phyloP scores from a whole-genome alignment of 2,888 invertebrate genomes.

The Oscheius myriophilus region DNA sequence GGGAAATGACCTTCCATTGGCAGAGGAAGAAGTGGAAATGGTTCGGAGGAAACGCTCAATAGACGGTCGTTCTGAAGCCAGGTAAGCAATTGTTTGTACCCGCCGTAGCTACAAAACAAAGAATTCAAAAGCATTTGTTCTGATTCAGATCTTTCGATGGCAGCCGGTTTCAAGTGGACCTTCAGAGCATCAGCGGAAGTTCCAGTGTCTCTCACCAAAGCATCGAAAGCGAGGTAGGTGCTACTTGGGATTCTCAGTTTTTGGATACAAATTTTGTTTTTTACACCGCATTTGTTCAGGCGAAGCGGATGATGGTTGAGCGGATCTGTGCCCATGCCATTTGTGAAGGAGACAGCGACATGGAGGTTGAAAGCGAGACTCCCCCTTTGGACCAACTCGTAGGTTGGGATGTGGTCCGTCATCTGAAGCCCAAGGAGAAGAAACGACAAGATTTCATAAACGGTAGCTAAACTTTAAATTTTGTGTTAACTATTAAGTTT shows the following conservation, averaged over 20 bases:
- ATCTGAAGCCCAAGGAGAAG: conserved; percentile 83
- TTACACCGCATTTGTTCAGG: conserved; percentile 3
- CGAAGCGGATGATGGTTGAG: conserved; percentile 51
- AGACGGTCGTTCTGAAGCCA: conserved; percentile 37
- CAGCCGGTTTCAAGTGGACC: conserved; percentile 44
- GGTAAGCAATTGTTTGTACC: conserved; percentile 7
- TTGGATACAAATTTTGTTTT: conserved; percentile 1
- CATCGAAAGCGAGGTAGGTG: conserved; percentile 43
- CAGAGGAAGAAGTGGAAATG: conserved; percentile 50
- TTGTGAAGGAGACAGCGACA: conserved; percentile 74
- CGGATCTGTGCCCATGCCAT: conserved; percentile 35
- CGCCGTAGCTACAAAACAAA: not conserved
- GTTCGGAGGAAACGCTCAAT: conserved; percentile 38
- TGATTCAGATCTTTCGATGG: conserved; percentile 45
- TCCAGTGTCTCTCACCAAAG: conserved; percentile 49
- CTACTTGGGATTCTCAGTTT: not conserved
- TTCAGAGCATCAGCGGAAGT: conserved; percentile 48
- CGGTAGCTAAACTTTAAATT: conserved; percentile 75
- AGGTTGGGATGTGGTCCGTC: conserved; percentile 80
- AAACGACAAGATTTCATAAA: conserved; percentile 91
- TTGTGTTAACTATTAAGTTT: not conserved
- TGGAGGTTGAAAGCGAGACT: conserved; percentile 77
- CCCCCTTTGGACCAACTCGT: conserved; percentile 84
- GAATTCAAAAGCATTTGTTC: not conserved
- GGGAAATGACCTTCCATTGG: conserved; percentile 51